A percentile compares a stretch with the other conserved stretches of the same genome.
Evolutionary conservation across 2,113 vertebrate genomes (phyloP).

Genomic region (Muntiacus muntjak): DNA sequence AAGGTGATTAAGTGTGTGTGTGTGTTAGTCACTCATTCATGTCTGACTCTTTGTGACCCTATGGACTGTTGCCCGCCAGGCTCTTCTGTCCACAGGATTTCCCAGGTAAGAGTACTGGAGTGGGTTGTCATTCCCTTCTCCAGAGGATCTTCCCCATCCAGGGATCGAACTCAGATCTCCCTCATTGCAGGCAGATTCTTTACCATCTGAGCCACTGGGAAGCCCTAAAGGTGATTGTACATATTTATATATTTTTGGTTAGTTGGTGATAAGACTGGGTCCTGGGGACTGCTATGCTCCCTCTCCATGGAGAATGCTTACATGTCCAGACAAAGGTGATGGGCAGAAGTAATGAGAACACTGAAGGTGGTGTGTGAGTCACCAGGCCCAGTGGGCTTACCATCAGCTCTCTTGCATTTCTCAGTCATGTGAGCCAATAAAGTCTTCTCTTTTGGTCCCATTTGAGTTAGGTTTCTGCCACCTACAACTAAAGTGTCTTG

Average conservation of each 20-base stretch:
- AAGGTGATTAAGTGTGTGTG: neutral
- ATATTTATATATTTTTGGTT: neutral
- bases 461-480: neutral
- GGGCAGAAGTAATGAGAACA: neutral
- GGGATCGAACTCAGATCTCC: neutral
- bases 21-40: neutral
- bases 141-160: neutral
- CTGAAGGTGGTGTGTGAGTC: neutral
- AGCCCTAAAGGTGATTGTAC: neutral
- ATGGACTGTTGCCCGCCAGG: neutral
- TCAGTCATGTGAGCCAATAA: neutral
- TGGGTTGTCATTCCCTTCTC: neutral
- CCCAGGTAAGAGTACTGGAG: neutral
- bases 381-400: neutral
- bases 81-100: neutral
- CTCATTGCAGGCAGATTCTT: neutral
- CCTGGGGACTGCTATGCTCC: neutral
- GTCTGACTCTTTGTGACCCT: neutral
- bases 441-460: neutral
- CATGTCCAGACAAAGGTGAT: neutral
- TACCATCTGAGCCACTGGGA: neutral
- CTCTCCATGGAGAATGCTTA: neutral
- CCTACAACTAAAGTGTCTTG: rapidly evolving
- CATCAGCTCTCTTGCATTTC: neutral
- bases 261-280: neutral